Conservation (phyloP, 2,113 vertebrate genomes). For the Entelurus aequoreus region DNA sequence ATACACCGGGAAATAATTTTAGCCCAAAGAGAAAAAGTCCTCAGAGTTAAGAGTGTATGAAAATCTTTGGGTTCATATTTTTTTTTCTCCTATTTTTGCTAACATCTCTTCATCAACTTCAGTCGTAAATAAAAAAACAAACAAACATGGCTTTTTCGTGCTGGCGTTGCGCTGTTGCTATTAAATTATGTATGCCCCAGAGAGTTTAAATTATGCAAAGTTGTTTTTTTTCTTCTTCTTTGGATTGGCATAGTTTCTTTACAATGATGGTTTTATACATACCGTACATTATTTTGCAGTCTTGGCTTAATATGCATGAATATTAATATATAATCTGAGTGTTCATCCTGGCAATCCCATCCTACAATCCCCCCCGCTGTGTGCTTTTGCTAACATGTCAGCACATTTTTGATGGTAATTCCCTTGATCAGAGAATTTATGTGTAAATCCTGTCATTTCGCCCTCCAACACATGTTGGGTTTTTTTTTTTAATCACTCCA, state of each 20-base stretch:
- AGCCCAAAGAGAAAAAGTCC: too few species aligned
- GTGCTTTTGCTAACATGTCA: constrained; percentile 9
- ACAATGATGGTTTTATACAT: neutral
- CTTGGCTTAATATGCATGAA: constrained; percentile 29
- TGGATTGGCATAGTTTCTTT: too few species aligned
- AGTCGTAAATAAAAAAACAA: too few species aligned
- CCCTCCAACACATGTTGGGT: too few species aligned
- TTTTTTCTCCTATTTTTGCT: too few species aligned
- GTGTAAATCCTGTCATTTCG: constrained; percentile 36
- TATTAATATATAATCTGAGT: constrained; percentile 37
- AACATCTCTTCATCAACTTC: too few species aligned
- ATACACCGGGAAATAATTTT: too few species aligned
- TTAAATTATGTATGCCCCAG: too few species aligned
- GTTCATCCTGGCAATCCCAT: neutral
- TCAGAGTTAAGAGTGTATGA: too few species aligned
- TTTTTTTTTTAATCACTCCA: constrained; percentile 21
- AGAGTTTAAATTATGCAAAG: too few species aligned
- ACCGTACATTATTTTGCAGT: neutral
- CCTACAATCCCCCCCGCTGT: constrained; percentile 13
- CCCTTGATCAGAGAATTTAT: constrained; percentile 46
- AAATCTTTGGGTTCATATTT: too few species aligned
- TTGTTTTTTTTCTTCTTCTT: neutral
- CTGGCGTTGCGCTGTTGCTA: too few species aligned
- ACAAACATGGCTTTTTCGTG: neutral
- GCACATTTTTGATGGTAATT: constrained; percentile 33